Percentiles rank a stretch among this genome's conserved stretches.
Conservation (phyloP, 1,140 invertebrate genomes). For the Drusus annulatus region DNA sequence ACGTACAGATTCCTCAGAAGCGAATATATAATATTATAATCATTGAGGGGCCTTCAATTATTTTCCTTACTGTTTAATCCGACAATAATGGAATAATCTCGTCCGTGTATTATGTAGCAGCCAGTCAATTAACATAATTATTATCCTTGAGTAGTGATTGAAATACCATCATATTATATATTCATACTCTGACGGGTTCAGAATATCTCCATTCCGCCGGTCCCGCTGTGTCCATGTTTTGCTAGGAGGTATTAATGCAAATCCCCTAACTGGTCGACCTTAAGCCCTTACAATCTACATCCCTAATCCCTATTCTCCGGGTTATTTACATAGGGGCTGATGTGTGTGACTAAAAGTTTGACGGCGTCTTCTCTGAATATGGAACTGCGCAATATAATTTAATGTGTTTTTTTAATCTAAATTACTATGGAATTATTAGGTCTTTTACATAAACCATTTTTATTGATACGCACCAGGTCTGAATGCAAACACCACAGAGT, state of each 20-base stretch:
- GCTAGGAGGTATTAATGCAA: conserved; percentile 39
- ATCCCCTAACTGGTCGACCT: conserved; percentile 24
- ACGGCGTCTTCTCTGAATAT: conserved; percentile 15
- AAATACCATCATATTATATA: conserved; percentile 12
- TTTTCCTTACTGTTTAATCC: too few relatives aligned
- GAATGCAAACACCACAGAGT: too few relatives aligned
- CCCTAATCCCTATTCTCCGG: not conserved
- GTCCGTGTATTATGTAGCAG: too few relatives aligned
- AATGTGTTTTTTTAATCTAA: too few relatives aligned
- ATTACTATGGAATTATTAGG: too few relatives aligned
- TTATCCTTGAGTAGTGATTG: conserved; percentile 16
- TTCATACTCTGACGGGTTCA: conserved; percentile 13
- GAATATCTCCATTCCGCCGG: not conserved
- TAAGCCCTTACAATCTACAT: conserved; percentile 11
- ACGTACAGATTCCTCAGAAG: too few relatives aligned
- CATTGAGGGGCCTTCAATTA: too few relatives aligned
- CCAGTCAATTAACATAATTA: conserved; percentile 1
- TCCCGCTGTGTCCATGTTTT: conserved; percentile 24
- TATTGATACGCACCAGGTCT: too few relatives aligned
- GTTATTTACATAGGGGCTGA: conserved; percentile 22
- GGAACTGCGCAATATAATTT: too few relatives aligned
- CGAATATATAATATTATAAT: too few relatives aligned
- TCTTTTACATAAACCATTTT: too few relatives aligned
- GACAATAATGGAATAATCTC: too few relatives aligned
- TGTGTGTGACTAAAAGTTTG: not conserved